These are phyloP conservation scores for Melanotaenia trifasciata DNA, from an alignment of 2,797 vertebrate genomes.

Conservation along the genomic window DNA sequence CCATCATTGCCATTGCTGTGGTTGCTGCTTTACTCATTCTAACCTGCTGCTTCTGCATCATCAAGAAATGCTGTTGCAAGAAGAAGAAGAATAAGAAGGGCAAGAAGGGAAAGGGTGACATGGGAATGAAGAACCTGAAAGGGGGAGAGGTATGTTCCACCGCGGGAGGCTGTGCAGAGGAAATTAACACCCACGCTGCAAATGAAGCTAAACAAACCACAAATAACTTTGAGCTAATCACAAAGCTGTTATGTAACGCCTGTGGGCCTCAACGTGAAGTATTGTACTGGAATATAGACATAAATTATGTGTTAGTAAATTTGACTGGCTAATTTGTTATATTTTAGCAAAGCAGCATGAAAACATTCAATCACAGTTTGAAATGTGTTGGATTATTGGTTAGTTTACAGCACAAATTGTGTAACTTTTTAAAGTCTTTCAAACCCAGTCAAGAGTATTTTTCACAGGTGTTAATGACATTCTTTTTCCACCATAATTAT, in stretches of 20 bases:
- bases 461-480: constrained; percentile 63
- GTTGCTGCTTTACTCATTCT: constrained; percentile 93
- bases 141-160: constrained; percentile 84
- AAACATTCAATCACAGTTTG: constrained; percentile 26
- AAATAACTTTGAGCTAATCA: constrained; percentile 18
- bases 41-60: constrained; percentile 97
- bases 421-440: constrained; percentile 40
- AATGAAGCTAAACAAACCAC: not conserved
- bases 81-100: constrained; percentile 99
- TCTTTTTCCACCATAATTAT: constrained; percentile 57
- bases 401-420: constrained; percentile 34
- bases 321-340: constrained; percentile 31
- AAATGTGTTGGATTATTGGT: constrained; percentile 46
- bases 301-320: constrained; percentile 3
- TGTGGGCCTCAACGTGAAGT: constrained; percentile 11
- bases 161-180: constrained; percentile 13
- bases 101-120: constrained; percentile 94
- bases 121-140: constrained; percentile 87
- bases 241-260: constrained; percentile 49
- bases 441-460: constrained; percentile 57
- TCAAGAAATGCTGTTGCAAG: constrained; percentile 99
- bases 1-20: constrained; percentile 93
- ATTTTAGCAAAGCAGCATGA: not conserved
- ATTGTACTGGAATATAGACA: constrained; percentile 19
- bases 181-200: constrained; percentile 15